Conservation (phyloP, 2,888 invertebrate genomes). For the Baronia brevicornis region DNA sequence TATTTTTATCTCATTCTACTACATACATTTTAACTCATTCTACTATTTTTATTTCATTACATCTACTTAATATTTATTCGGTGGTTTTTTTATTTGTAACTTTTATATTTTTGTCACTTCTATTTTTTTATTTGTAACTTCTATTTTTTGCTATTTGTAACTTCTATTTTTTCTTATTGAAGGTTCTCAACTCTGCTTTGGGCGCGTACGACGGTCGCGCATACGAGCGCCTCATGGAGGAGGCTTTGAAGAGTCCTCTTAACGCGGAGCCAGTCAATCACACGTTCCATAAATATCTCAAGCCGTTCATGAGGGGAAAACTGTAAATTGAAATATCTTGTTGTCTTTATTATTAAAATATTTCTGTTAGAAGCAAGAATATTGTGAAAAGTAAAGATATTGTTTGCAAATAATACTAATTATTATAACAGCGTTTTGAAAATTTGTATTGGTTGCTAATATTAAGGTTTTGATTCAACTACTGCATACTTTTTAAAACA, state of each 20-base stretch:
- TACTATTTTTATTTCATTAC: too few relatives aligned
- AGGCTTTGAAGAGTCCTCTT: constrained; percentile 87
- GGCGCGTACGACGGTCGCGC: constrained; percentile 90
- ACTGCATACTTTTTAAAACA: too few relatives aligned
- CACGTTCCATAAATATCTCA: constrained; percentile 83
- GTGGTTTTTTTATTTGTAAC: too few relatives aligned
- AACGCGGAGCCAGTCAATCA: constrained; percentile 86
- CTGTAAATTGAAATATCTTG: constrained; percentile 53
- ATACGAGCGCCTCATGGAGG: constrained; percentile 85
- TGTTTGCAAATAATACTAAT: too few relatives aligned
- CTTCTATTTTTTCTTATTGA: constrained; percentile 1
- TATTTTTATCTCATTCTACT: too few relatives aligned
- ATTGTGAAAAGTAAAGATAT: too few relatives aligned
- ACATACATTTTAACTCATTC: too few relatives aligned
- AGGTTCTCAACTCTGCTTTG: constrained; percentile 80
- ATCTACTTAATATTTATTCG: too few relatives aligned
- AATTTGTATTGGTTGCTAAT: too few relatives aligned
- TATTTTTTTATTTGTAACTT: too few relatives aligned
- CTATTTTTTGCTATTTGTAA: background rate
- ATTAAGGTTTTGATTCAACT: too few relatives aligned
- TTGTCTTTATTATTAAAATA: constrained; percentile 1
- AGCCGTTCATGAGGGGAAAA: constrained; percentile 85
- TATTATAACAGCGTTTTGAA: background rate
- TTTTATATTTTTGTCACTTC: too few relatives aligned
- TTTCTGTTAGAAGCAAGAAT: constrained; percentile 3